Percentiles rank a stretch among this genome's conserved stretches.
Evolutionary conservation across 2,797 vertebrate genomes (phyloP).

Genomic region (Pipistrellus pygmaeus): DNA sequence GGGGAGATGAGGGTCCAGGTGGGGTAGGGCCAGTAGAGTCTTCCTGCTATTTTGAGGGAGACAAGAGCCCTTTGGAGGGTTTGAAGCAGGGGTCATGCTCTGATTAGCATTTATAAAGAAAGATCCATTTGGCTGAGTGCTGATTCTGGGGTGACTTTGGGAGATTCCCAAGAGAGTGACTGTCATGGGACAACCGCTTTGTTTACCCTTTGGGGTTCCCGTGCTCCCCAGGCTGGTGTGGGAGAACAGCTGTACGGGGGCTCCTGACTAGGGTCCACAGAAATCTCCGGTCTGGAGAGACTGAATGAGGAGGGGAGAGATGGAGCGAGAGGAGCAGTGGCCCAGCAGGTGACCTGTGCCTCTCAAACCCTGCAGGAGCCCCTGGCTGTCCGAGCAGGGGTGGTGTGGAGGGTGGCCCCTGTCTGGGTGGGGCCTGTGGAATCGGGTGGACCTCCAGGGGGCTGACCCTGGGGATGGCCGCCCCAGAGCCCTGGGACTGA

Average conservation of each 20-base stretch:
- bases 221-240: background rate
- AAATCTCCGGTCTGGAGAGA: background rate
- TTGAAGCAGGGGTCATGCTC: background rate
- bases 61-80: background rate
- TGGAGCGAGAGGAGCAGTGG: background rate
- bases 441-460: conserved; percentile 69
- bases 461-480: conserved; percentile 59
- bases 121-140: background rate
- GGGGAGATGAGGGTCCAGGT: background rate
- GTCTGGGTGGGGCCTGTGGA: conserved; percentile 61
- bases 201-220: background rate
- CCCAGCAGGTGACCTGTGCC: background rate
- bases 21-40: background rate
- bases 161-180: background rate
- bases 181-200: background rate
- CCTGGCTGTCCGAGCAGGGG: background rate
- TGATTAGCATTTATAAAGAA: background rate
- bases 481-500: conserved; percentile 68
- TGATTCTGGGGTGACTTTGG: background rate
- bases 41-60: background rate
- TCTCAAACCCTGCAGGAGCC: conserved; percentile 21
- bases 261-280: background rate
- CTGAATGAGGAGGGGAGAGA: background rate
- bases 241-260: background rate
- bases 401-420: conserved; percentile 2